Evolutionary conservation across 2,113 vertebrate species (phyloP).

Genomic region (Trichechus manatus): DNA sequence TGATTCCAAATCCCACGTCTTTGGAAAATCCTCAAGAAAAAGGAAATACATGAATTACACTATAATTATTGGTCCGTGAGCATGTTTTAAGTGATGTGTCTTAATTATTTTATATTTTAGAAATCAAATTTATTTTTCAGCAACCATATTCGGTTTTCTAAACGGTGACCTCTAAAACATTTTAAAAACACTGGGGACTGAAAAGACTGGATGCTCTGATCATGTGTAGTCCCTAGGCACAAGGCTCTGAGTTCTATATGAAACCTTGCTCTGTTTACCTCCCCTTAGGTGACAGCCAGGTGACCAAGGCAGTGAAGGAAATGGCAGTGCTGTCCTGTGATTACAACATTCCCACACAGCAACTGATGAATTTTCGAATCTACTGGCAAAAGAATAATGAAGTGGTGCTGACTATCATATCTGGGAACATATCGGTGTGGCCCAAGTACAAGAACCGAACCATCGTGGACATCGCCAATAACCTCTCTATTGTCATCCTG

Average conservation of each 20-base stretch:
- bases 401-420: conserved; percentile 68
- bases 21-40: background rate
- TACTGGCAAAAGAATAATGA: conserved; percentile 86
- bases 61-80: background rate
- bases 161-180: background rate
- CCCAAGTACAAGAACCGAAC: conserved; percentile 75
- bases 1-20: background rate
- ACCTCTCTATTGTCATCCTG: conserved; percentile 82
- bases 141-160: background rate
- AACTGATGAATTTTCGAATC: conserved; percentile 53
- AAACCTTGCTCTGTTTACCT: conserved; percentile 36
- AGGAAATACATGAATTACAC: background rate
- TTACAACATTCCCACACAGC: conserved; percentile 34
- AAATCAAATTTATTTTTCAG: background rate
- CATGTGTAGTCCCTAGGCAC: background rate
- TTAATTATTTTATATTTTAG: background rate
- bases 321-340: conserved; percentile 79
- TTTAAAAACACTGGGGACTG: background rate
- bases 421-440: background rate
- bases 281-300: conserved; percentile 69
- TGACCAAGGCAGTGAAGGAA: conserved; percentile 78
- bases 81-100: background rate
- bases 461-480: conserved; percentile 48
- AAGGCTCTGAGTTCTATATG: background rate
- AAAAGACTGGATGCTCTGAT: background rate